These are phyloP conservation scores for Anarhynchus alexandrinus DNA, from an alignment of 2,113 vertebrate species.

Conservation along the genomic window DNA sequence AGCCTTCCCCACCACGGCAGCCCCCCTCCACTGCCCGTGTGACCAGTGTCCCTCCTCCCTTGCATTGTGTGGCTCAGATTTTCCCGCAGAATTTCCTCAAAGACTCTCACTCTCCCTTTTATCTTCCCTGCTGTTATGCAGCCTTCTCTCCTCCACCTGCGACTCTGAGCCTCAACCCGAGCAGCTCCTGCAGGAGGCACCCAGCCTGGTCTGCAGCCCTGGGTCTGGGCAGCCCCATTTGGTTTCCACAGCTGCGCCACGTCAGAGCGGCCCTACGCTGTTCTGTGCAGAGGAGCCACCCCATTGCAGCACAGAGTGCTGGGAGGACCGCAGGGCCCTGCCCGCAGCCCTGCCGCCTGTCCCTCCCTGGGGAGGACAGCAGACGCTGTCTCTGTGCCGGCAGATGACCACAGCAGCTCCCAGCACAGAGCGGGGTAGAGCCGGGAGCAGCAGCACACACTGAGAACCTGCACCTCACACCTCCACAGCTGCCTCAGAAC, in stretches of 20 bases:
- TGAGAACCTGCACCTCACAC: neutral
- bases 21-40: neutral
- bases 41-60: neutral
- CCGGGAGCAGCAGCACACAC: accelerated
- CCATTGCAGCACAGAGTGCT: no score
- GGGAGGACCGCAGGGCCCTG: no score
- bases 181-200: neutral
- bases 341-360: neutral
- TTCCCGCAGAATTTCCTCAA: neutral
- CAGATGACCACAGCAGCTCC: no score
- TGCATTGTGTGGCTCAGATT: neutral
- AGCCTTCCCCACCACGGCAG: accelerated
- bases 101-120: neutral
- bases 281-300: accelerated
- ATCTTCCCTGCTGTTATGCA: neutral
- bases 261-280: accelerated
- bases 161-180: accelerated
- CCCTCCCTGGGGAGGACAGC: neutral
- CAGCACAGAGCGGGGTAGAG: neutral
- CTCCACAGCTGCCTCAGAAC: no score
- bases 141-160: neutral
- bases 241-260: accelerated
- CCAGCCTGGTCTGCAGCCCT: neutral
- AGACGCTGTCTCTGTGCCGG: accelerated
- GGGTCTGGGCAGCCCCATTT: no score